phyloP scores from a whole-genome alignment of 2,113 vertebrate genomes.

The Macrotis lagotis region DNA sequence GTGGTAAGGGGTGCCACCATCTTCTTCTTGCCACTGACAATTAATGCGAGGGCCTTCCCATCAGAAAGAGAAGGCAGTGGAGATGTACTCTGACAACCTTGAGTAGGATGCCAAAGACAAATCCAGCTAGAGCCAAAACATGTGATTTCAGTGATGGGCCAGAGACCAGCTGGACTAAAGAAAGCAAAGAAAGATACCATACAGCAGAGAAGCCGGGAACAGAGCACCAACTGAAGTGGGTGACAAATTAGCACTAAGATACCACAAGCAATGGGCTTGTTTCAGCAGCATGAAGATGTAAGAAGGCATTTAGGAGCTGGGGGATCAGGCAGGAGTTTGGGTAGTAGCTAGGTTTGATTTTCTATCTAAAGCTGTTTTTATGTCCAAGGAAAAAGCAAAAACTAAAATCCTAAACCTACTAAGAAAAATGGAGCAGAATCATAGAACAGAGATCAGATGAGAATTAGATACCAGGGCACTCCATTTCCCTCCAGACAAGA shows the following conservation, averaged over 20 bases:
- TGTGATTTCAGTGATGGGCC: slow-evolving; percentile 24
- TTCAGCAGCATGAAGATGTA: not conserved
- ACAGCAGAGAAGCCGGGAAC: slow-evolving; percentile 20
- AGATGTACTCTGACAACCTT: slow-evolving; percentile 1
- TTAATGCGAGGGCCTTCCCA: slow-evolving; percentile 27
- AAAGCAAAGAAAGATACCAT: slow-evolving; percentile 59
- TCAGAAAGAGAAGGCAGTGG: slow-evolving; percentile 12
- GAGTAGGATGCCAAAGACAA: slow-evolving; percentile 15
- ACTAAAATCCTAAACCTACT: not conserved
- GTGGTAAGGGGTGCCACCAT: not conserved
- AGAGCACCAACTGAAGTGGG: slow-evolving; percentile 48
- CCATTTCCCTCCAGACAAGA: not conserved
- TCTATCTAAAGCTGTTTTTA: not conserved
- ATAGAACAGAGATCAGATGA: not conserved
- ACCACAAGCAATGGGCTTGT: slow-evolving; percentile 68
- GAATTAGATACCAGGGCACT: not conserved
- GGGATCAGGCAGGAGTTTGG: not conserved
- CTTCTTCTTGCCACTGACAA: not conserved
- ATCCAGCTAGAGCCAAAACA: slow-evolving; percentile 40
- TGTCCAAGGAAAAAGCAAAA: not conserved
- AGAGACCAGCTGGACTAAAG: slow-evolving; percentile 50
- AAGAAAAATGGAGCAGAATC: not conserved
- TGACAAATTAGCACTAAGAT: slow-evolving; percentile 55
- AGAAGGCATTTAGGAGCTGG: slow-evolving; percentile 48
- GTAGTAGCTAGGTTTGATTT: not conserved